phyloP scores from a whole-genome alignment of 2,888 invertebrate species.

The Dryocosmus kuriphilus region DNA sequence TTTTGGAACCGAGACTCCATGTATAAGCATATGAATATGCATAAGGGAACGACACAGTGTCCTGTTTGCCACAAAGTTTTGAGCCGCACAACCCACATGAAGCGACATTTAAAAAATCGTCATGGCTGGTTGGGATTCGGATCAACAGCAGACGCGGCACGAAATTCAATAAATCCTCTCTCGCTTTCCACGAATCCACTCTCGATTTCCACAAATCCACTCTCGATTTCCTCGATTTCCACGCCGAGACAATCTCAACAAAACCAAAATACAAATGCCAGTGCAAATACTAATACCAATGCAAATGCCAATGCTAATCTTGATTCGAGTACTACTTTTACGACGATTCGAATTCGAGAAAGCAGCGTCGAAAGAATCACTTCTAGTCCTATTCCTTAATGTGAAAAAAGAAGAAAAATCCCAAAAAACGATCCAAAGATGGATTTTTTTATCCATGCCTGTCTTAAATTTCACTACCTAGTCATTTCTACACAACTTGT shows the following conservation, averaged over 20 bases:
- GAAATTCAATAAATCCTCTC: slow-evolving; percentile 57
- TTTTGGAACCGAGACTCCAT: slow-evolving; percentile 79
- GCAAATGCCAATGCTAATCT: slow-evolving; percentile 52
- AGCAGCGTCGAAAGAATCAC: slow-evolving; percentile 77
- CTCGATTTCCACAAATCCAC: slow-evolving; percentile 56
- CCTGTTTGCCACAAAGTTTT: slow-evolving; percentile 78
- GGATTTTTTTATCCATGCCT: slow-evolving; percentile 57
- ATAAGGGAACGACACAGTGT: slow-evolving; percentile 79
- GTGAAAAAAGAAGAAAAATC: slow-evolving; percentile 54
- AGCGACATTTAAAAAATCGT: slow-evolving; percentile 76
- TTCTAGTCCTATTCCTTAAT: slow-evolving; percentile 77
- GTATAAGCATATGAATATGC: slow-evolving; percentile 79
- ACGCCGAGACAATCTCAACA: slow-evolving; percentile 53
- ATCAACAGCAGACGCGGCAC: slow-evolving; percentile 58
- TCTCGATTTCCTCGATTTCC: slow-evolving; percentile 53
- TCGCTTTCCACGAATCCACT: slow-evolving; percentile 48
- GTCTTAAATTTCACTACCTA: slow-evolving; percentile 71
- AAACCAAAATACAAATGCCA: slow-evolving; percentile 20
- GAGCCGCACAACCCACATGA: slow-evolving; percentile 78
- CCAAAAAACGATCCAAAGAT: slow-evolving; percentile 43
- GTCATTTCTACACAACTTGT: slow-evolving; percentile 71
- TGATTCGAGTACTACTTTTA: slow-evolving; percentile 70
- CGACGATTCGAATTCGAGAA: slow-evolving; percentile 76
- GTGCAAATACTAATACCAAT: slow-evolving; percentile 20
- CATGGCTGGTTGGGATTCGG: slow-evolving; percentile 75